Conservation (phyloP, 2,797 vertebrate genomes). For the Lates japonicus region DNA sequence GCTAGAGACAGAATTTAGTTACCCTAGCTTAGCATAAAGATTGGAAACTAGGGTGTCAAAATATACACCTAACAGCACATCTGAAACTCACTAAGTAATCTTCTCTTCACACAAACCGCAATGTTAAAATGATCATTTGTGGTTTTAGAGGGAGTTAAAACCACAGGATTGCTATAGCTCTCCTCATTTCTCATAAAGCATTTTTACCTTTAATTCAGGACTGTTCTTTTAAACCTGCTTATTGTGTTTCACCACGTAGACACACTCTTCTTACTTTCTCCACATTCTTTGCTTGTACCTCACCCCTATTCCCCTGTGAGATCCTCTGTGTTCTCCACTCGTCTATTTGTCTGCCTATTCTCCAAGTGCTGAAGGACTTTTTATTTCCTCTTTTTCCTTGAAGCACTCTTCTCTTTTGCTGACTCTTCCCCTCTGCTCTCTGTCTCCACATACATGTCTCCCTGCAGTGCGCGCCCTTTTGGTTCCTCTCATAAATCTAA, state of each 20-base stretch:
- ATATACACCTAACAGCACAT: not conserved
- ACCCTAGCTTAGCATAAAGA: too few species aligned
- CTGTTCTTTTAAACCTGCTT: slow-evolving; percentile 3
- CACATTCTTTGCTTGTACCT: slow-evolving; percentile 13
- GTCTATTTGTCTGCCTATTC: slow-evolving; percentile 37
- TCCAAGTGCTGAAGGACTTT: slow-evolving; percentile 35
- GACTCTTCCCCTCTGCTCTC: slow-evolving; percentile 20
- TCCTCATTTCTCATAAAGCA: not conserved
- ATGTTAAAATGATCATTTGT: not conserved
- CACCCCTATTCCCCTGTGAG: slow-evolving; percentile 9
- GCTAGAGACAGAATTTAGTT: too few species aligned
- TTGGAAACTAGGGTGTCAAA: not conserved
- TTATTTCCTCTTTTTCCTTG: slow-evolving; percentile 63
- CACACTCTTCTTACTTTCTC: not conserved
- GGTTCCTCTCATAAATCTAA: slow-evolving; percentile 66
- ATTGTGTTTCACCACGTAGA: slow-evolving; percentile 16
- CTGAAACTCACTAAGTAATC: not conserved
- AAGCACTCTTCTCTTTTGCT: slow-evolving; percentile 44
- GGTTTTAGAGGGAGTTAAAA: not conserved
- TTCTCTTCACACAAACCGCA: not conserved
- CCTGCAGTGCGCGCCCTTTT: slow-evolving; percentile 30
- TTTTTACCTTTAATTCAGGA: not conserved
- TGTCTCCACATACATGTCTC: slow-evolving; percentile 19
- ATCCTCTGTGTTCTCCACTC: slow-evolving; percentile 41
- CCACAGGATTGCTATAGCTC: not conserved